Base-by-base conservation (phyloP, 2,888 invertebrate genomes). In the Drosophila mulleri region DNA sequence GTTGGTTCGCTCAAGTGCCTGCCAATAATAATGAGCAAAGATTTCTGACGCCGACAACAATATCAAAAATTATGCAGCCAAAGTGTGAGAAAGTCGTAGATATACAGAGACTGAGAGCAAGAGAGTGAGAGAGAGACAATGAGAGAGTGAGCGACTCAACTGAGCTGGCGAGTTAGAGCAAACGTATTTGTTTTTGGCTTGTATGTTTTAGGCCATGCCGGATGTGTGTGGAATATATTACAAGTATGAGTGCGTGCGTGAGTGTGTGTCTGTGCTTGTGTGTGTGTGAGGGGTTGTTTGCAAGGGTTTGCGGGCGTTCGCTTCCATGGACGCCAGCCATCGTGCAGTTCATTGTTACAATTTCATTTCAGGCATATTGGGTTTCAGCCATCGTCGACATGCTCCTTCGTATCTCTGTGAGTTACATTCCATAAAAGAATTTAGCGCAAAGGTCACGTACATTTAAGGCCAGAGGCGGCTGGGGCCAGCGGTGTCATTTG, bases 11-110 rank as follows among this genome's bases (percentile, higher is more conserved):
- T 67, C 61, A 62, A 72, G 72, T 62, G 72, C 66, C 81, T 81
- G 79, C 83, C 85, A 83, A 83, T 83, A 83, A 85, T 83, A 85
- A 83, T 85, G 83, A 79, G 85, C 77, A 83, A 83, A 83, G 83
- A 83, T 83, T 83, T 75, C 81, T 83, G 83, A 81, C 85, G 83
- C 83, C 83, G 75, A 75, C 67, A 59, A 67, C 72, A 78, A 73
- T 78, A 82, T 72, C 73, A 79, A 73, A 74, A 82, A 78, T 81
- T 83, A 83, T 83, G 67, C 66, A 73, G 50, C 32, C 45, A 50
- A 54, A 70, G 47, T 58, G 54, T 44, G 58, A 64, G 64, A 29
- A 32, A 53, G 56, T 12, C 35, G 41, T 20, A n/a, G 32, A 57
- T 18, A 57, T 18, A 57, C 14, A 60, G 32, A 23, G 37, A 54